Conservation (phyloP, 2,797 vertebrate genomes). For the Hylomyscus alleni region DNA sequence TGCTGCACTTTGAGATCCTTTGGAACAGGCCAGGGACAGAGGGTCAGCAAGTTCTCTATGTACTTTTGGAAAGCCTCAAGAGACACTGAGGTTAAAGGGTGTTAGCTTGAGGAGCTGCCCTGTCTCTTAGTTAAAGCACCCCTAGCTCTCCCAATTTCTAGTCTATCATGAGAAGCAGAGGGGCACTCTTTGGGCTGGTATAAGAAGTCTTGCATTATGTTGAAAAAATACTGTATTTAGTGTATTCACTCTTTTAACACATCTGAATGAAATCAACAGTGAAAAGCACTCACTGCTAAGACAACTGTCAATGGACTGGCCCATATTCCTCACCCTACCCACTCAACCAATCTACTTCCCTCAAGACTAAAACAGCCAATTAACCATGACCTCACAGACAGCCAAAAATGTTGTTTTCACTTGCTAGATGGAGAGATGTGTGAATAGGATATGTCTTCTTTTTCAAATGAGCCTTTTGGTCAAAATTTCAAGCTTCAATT, state of each 20-base stretch:
- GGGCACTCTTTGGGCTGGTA: not conserved
- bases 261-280: constrained; percentile 14
- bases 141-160: not conserved
- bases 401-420: constrained; percentile 47
- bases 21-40: not conserved
- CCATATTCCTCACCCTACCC: not conserved
- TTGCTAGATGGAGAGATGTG: not conserved
- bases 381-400: constrained; percentile 30
- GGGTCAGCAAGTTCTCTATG: not conserved
- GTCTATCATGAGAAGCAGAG: not conserved
- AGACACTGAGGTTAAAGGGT: not conserved
- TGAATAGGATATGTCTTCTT: constrained; percentile 50
- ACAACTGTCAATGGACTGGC: not conserved
- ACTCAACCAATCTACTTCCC: constrained; percentile 14
- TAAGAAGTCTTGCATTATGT: not conserved
- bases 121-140: not conserved
- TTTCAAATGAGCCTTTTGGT: constrained; percentile 61
- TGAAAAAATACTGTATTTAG: constrained; percentile 21
- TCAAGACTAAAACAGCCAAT: constrained; percentile 53
- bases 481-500: constrained; percentile 64
- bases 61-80: not conserved
- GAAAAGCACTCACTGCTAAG: not conserved
- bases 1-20: not conserved
- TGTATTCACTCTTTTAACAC: constrained; percentile 63
- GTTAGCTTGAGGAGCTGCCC: not conserved